Evolutionary conservation across 2,113 vertebrate genomes (phyloP).

Genomic region (Microcebus tavaratra): DNA sequence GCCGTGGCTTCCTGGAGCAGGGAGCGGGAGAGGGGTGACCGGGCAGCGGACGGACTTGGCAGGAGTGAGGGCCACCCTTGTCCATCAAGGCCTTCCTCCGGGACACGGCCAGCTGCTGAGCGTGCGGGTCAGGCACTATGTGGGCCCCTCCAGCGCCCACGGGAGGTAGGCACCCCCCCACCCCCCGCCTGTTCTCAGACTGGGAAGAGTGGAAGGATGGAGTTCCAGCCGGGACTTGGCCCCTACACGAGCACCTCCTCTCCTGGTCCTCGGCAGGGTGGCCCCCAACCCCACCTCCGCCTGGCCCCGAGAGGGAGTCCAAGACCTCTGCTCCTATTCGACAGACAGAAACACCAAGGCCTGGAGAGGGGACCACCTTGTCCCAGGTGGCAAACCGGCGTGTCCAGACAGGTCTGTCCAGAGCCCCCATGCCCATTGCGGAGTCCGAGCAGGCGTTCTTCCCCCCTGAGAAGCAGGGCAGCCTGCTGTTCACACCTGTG

Average conservation of each 20-base stretch:
- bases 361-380: background rate
- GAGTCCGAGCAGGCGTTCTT: fast-evolving
- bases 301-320: background rate
- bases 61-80: background rate
- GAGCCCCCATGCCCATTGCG: fast-evolving
- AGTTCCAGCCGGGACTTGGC: background rate
- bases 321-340: fast-evolving
- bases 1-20: background rate
- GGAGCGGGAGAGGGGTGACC: background rate
- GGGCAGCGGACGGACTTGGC: fast-evolving
- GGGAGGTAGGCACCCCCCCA: background rate
- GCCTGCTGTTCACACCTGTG: background rate
- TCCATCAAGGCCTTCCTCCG: fast-evolving
- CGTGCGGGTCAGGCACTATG: fast-evolving
- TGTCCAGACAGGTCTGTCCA: background rate
- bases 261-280: fast-evolving
- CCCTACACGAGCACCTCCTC: background rate
- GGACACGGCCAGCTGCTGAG: background rate
- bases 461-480: background rate
- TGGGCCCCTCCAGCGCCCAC: no score
- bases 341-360: background rate
- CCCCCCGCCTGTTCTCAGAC: background rate
- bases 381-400: no score
- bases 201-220: background rate
- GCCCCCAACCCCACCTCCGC: fast-evolving